Conservation (phyloP, 1,140 invertebrate genomes). For the Pristionchus pacificus region DNA sequence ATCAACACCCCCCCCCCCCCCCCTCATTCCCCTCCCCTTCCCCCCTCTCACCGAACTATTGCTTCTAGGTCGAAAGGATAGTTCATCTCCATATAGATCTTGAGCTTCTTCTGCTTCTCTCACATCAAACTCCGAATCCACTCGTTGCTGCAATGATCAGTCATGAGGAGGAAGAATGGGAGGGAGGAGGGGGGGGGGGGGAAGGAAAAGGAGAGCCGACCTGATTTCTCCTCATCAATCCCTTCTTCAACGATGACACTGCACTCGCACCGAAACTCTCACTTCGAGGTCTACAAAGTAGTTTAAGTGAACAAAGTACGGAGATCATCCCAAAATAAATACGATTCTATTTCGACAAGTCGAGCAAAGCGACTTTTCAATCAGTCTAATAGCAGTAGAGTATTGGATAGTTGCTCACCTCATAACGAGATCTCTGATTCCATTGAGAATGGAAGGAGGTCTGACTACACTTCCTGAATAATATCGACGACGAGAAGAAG, state of each 20-base stretch:
- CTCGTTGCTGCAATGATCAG: neutral
- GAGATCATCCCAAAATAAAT: neutral
- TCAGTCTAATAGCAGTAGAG: neutral
- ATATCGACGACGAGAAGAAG: neutral
- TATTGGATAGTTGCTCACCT: neutral
- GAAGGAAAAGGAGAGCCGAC: neutral
- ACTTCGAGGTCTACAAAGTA: neutral
- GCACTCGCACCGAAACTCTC: constrained; percentile 6
- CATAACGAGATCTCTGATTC: neutral
- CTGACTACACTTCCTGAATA: neutral
- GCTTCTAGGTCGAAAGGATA: no score
- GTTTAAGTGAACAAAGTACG: no score
- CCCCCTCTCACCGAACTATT: neutral
- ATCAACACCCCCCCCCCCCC: no score
- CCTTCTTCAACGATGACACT: neutral
- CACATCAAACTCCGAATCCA: no score
- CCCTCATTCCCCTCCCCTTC: neutral
- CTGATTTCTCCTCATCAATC: neutral
- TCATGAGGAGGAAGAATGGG: neutral
- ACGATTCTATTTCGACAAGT: neutral
- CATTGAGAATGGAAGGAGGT: neutral
- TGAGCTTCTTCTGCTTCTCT: no score
- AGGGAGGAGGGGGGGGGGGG: neutral
- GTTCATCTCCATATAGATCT: no score
- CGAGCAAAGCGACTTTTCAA: neutral